These are phyloP conservation scores for Coracias cyanogaster DNA, from an alignment of 2,797 vertebrate species.

Conservation along the genomic window DNA sequence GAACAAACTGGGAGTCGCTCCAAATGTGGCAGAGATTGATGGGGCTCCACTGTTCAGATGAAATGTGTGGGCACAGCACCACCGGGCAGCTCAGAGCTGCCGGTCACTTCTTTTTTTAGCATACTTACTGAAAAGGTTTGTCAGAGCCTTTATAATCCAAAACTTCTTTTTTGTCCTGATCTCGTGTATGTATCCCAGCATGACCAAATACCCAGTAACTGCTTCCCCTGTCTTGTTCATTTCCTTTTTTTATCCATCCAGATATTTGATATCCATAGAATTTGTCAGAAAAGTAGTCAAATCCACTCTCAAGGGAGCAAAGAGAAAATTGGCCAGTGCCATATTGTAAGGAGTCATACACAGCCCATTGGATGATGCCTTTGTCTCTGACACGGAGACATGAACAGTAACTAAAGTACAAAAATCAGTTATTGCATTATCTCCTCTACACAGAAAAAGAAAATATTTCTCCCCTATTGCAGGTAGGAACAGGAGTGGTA, in stretches of 20 bases:
- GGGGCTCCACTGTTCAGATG: background rate
- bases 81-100: background rate
- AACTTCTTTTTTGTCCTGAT: constrained; percentile 24
- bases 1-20: constrained; percentile 25
- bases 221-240: background rate
- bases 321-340: constrained; percentile 54
- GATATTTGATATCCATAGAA: background rate
- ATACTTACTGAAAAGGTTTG: constrained; percentile 27
- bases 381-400: background rate
- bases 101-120: background rate
- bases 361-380: background rate
- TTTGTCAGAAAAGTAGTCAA: constrained; percentile 11
- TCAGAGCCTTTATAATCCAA: constrained; percentile 26
- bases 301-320: background rate
- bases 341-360: constrained; percentile 8
- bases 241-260: constrained; percentile 43
- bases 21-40: constrained; percentile 21
- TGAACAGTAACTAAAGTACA: background rate
- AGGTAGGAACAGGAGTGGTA: background rate
- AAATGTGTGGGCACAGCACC: constrained; percentile 10
- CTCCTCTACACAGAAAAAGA: background rate
- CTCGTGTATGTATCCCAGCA: constrained; percentile 39
- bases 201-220: constrained; percentile 37
- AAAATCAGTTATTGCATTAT: background rate
- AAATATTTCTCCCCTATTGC: background rate